Evolutionary conservation across 35 echinoderm and acorn worm species (phyloP).

Genomic region (Anneissia japonica): DNA sequence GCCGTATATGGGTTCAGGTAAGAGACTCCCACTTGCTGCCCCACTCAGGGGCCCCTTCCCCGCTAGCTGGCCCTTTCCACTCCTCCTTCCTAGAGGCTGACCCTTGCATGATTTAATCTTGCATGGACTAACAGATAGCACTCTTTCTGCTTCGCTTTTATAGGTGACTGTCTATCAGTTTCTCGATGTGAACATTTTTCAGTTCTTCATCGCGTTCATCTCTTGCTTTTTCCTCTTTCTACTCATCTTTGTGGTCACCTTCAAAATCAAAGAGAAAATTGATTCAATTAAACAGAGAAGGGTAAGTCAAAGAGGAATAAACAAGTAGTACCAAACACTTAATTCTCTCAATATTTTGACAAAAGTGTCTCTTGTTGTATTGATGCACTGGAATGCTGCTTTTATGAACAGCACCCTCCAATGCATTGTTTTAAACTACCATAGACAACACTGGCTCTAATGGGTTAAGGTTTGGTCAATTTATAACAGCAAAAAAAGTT

Average conservation of each 20-base stretch:
- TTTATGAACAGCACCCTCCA: too few relatives aligned
- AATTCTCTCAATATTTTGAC: too few relatives aligned
- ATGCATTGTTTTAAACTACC: too few relatives aligned
- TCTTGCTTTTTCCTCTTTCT: slow-evolving; percentile 47
- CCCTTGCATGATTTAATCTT: not conserved
- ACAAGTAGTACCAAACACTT: not conserved
- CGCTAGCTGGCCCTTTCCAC: not conserved
- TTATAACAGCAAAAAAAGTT: too few relatives aligned
- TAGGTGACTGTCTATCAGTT: slow-evolving; percentile 46
- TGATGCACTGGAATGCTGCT: too few relatives aligned
- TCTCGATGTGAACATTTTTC: slow-evolving; percentile 3
- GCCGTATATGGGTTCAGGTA: not conserved
- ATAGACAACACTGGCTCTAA: too few relatives aligned
- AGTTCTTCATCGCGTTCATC: slow-evolving; percentile 27
- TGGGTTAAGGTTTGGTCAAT: too few relatives aligned
- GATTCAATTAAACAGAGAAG: slow-evolving; percentile 20
- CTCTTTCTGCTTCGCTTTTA: not conserved
- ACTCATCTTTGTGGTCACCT: slow-evolving; percentile 25
- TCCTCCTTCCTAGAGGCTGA: not conserved
- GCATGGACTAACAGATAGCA: not conserved
- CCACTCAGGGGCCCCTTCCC: too few relatives aligned
- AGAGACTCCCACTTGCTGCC: not conserved
- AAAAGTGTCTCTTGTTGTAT: too few relatives aligned
- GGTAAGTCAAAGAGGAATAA: slow-evolving; percentile 25
- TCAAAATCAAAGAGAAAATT: slow-evolving; percentile 17